Conservation (phyloP, 2,113 vertebrate genomes). For the Scalopus aquaticus region DNA sequence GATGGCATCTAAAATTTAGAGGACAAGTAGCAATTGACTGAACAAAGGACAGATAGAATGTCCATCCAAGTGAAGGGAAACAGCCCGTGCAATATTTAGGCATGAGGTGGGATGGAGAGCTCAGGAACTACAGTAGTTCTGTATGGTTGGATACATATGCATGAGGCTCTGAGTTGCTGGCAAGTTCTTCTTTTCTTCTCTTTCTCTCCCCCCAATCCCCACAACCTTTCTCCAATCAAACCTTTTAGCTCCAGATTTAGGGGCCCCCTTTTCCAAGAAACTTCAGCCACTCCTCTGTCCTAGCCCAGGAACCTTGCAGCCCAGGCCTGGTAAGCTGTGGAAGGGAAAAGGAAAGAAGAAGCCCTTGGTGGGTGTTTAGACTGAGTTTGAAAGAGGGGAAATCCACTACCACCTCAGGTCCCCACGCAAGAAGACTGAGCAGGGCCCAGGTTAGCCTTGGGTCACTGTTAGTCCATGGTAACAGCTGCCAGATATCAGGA, state of each 20-base stretch:
- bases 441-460: background rate
- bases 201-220: background rate
- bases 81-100: background rate
- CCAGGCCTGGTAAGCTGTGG: background rate
- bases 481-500: constrained; percentile 6
- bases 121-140: background rate
- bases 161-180: background rate
- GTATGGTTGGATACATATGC: background rate
- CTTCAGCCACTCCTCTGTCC: background rate
- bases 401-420: too few species aligned
- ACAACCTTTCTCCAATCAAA: background rate
- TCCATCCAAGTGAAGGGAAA: background rate
- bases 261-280: background rate
- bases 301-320: background rate
- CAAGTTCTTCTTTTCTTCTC: background rate
- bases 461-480: background rate
- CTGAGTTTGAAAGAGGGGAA: background rate
- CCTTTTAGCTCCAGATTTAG: background rate
- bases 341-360: background rate
- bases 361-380: background rate
- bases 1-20: background rate
- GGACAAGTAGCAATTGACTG: background rate
- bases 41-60: background rate
- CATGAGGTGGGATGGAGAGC: background rate
- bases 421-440: background rate